These are phyloP conservation scores for Catalaphyllia jardinei DNA, from an alignment of 64 coral and sea anemone species.

Conservation along the genomic window DNA sequence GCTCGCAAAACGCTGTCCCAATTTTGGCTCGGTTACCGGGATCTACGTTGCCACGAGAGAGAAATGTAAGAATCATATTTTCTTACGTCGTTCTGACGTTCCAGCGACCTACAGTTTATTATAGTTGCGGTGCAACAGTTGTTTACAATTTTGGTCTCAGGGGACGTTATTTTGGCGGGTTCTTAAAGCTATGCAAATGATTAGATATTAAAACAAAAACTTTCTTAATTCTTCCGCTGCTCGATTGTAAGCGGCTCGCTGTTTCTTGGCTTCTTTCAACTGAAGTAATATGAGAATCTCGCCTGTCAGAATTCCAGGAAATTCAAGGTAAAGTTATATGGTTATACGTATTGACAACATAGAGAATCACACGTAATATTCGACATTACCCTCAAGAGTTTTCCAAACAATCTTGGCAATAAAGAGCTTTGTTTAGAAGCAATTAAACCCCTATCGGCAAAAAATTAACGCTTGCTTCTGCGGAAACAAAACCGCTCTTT, in stretches of 20 bases:
- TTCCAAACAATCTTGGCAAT: not conserved
- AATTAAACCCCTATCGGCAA: not conserved
- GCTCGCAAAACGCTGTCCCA: no score
- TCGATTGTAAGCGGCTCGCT: not conserved
- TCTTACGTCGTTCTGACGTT: no score
- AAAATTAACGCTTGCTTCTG: not conserved
- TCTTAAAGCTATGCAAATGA: constrained; percentile 20
- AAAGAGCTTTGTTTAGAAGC: constrained; percentile 18
- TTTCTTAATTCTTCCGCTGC: not conserved
- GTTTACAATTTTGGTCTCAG: not conserved
- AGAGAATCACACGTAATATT: not conserved
- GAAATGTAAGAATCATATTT: no score
- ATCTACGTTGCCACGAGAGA: no score
- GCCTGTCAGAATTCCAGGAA: not conserved
- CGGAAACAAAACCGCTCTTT: not conserved
- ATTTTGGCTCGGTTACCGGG: no score
- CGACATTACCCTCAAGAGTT: not conserved
- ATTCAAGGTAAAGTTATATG: not conserved
- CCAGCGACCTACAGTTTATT: no score
- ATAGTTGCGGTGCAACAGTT: not conserved
- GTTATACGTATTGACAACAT: not conserved
- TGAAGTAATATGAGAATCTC: not conserved
- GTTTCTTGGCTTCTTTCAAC: no score
- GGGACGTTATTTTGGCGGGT: not conserved
- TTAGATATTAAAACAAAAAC: constrained; percentile 1